phyloP scores from a whole-genome alignment of 2,797 vertebrate genomes.

The Scarus forsteni region DNA sequence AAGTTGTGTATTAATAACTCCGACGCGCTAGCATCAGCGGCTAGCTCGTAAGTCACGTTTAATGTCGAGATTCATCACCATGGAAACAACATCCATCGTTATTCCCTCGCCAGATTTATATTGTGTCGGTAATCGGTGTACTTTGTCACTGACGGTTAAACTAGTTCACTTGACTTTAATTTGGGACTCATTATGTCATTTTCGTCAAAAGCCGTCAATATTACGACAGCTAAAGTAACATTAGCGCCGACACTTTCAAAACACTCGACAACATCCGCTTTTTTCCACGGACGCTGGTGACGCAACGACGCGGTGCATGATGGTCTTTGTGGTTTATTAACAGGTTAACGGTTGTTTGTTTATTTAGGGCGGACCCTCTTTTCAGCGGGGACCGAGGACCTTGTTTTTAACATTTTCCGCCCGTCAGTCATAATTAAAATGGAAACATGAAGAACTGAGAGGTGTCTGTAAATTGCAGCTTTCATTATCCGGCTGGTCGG shows the following conservation, averaged over 20 bases:
- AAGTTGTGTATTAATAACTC: background rate
- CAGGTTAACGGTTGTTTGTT: slow-evolving; percentile 36
- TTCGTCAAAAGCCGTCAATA: background rate
- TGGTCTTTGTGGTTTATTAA: slow-evolving; percentile 55
- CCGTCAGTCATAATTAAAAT: background rate
- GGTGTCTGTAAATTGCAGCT: slow-evolving; percentile 8
- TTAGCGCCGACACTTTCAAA: slow-evolving; percentile 52
- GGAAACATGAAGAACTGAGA: slow-evolving; percentile 50
- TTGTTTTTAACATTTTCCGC: slow-evolving; percentile 3
- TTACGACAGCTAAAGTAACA: background rate
- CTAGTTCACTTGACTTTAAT: no score
- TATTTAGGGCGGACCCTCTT: slow-evolving; percentile 40
- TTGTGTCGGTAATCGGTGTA: background rate
- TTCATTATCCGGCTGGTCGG: slow-evolving; percentile 13
- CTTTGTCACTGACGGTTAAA: background rate
- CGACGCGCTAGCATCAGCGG: slow-evolving; percentile 2
- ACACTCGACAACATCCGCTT: slow-evolving; percentile 15
- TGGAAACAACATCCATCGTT: slow-evolving; percentile 58
- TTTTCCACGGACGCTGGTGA: background rate
- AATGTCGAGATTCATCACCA: slow-evolving; percentile 50
- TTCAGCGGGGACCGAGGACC: background rate
- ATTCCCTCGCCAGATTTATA: background rate
- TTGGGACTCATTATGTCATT: background rate
- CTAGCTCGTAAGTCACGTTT: background rate
- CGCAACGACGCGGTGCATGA: slow-evolving; percentile 51